Evolutionary conservation across 2,888 invertebrate species (phyloP).

Genomic region (Calameuta pallipes): DNA sequence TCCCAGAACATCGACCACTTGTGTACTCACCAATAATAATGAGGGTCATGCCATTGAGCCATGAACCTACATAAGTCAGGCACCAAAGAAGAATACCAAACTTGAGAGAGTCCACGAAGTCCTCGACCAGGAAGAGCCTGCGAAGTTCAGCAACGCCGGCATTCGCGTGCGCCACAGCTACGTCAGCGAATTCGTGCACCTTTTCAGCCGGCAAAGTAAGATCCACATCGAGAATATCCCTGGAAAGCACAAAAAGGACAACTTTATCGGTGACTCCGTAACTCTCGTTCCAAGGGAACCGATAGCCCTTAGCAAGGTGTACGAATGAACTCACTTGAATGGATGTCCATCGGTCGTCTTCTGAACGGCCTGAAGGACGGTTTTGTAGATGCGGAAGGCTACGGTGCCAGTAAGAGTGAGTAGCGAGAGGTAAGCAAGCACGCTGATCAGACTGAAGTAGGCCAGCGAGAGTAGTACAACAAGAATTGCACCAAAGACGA

Average conservation of each 20-base stretch:
- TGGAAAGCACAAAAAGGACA: slow-evolving; percentile 53
- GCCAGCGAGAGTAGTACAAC: slow-evolving; percentile 92
- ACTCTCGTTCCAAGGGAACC: neutral
- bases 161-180: slow-evolving; percentile 89
- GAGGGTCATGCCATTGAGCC: slow-evolving; percentile 99
- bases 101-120: slow-evolving; percentile 94
- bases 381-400: slow-evolving; percentile 96
- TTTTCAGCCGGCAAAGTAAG: slow-evolving; percentile 90
- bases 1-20: neutral
- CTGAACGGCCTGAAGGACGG: slow-evolving; percentile 93
- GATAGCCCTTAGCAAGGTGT: neutral
- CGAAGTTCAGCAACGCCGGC: slow-evolving; percentile 85
- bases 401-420: slow-evolving; percentile 87
- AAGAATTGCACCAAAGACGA: slow-evolving; percentile 91
- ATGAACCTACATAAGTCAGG: slow-evolving; percentile 96
- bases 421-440: slow-evolving; percentile 92
- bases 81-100: slow-evolving; percentile 96
- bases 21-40: slow-evolving; percentile 86
- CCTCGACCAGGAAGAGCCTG: slow-evolving; percentile 95
- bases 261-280: neutral
- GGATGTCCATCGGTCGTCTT: slow-evolving; percentile 97
- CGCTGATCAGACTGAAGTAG: slow-evolving; percentile 95
- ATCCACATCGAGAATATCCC: slow-evolving; percentile 88
- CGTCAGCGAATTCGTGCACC: slow-evolving; percentile 88
- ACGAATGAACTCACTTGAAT: slow-evolving; percentile 83